Evolutionary conservation across 2,113 vertebrate species (phyloP), one percentile per base, ranked within the genome.

Genomic region (Poeciliopsis prolifica): DNA sequence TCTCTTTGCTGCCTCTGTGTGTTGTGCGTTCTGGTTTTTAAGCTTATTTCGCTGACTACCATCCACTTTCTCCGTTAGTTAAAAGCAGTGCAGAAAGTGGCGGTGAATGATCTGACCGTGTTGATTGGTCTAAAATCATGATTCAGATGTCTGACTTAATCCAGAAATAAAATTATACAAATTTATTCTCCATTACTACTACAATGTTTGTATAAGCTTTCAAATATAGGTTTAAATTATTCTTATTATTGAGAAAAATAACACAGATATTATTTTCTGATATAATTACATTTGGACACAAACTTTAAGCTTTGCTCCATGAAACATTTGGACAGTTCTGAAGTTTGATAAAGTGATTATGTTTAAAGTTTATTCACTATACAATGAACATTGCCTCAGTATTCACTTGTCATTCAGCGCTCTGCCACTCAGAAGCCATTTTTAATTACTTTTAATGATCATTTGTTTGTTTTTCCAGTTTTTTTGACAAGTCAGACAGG

Each of bases 1-100:
- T 77, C 65, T 74, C 65, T 74, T 75, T 31, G 60, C 63, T 79
- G 75, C 72, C 61, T 83, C 77, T 40, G 62, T 88, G 78, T 83
- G 84, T 85, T 83, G 60, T 73, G 64, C 65, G 76, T 68, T 81
- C 70, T 28, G 13, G 30, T 68, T 68, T 70, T 77, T 81, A 35
- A 33, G 30, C 42, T 79, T 83, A 62, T 60, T 71, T 72, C 30
- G 67, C 35, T 2, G 51, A 70, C 31, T 71, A 29, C 70, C 63
- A 72, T 31, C 65, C 44, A 70, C 26, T 67, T 33, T 44, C 75
- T 74, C 33, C 2, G 5, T 37, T 37, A 12, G 8, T 40, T 65
- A 14, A 65, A 72, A 22, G 35, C 26, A 28, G 65, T 4, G 13
- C 15, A 61, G 31, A 63, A 1, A 1, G 15, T 37, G 28, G 63